Evolutionary conservation across 2,888 invertebrate genomes (phyloP).

Genomic region (Eupithecia subfuscata): DNA sequence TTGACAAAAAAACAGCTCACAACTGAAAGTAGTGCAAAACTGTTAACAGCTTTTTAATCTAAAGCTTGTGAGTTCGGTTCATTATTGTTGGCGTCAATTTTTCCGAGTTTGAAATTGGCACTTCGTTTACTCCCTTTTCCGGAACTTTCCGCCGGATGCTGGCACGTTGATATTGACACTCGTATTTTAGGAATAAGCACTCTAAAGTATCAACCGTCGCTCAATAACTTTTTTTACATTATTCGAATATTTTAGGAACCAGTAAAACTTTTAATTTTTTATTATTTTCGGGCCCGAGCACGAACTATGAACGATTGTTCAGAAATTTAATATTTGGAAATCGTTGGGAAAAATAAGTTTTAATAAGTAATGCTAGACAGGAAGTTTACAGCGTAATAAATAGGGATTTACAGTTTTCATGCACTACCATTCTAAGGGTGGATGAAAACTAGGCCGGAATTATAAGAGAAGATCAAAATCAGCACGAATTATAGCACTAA

Average conservation of each 20-base stretch:
- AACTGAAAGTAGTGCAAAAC: background rate
- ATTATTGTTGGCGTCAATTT: background rate
- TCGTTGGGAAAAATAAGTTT: background rate
- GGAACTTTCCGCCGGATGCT: background rate
- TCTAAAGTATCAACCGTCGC: background rate
- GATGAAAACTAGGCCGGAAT: too few relatives aligned
- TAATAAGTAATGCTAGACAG: background rate
- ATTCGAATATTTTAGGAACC: background rate
- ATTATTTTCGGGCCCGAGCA: too few relatives aligned
- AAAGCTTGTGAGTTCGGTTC: background rate
- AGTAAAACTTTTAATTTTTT: background rate
- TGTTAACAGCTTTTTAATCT: background rate
- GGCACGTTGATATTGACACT: background rate
- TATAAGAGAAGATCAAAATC: too few relatives aligned
- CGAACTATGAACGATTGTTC: too few relatives aligned
- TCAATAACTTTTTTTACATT: too few relatives aligned
- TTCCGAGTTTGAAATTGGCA: background rate
- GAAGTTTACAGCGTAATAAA: background rate
- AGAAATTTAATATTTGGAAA: too few relatives aligned
- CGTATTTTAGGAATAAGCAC: background rate
- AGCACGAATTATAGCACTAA: too few relatives aligned
- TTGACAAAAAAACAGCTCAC: background rate
- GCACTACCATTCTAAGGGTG: fast-evolving
- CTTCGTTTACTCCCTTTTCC: background rate
- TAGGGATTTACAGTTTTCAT: too few relatives aligned